These are phyloP conservation scores for Marasmarcha lunaedactyla DNA, from an alignment of 2,888 invertebrate species.

Conservation along the genomic window DNA sequence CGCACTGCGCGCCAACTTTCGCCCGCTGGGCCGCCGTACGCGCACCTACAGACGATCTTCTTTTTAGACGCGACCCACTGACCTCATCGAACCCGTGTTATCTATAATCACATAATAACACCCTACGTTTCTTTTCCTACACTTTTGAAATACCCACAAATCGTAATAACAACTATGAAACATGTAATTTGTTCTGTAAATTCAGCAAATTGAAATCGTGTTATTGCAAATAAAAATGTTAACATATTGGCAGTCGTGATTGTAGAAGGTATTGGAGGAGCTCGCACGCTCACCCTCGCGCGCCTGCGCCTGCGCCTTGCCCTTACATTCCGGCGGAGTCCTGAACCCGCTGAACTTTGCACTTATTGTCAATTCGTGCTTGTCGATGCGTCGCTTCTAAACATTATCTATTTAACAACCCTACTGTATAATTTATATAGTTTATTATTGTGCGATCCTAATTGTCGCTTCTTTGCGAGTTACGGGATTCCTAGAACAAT, in stretches of 20 bases:
- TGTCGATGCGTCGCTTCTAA: conserved; percentile 48
- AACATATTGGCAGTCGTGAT: conserved; percentile 52
- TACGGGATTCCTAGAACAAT: background rate
- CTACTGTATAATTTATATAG: background rate
- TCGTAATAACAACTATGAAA: background rate
- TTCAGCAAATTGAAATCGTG: background rate
- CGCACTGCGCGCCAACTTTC: conserved; percentile 33
- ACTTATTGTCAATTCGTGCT: conserved; percentile 68
- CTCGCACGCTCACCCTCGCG: conserved; percentile 24
- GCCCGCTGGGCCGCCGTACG: conserved; percentile 19
- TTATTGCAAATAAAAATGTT: background rate
- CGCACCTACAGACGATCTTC: conserved; percentile 33
- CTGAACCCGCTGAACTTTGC: conserved; percentile 67
- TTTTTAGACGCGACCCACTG: conserved; percentile 30
- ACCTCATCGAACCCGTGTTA: conserved; percentile 22
- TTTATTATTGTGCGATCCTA: conserved; percentile 17
- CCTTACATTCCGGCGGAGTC: conserved; percentile 60
- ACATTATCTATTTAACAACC: conserved; percentile 26
- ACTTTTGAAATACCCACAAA: background rate
- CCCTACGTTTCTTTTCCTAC: background rate
- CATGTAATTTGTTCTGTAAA: conserved; percentile 20
- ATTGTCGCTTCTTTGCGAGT: conserved; percentile 1
- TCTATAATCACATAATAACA: conserved; percentile 1
- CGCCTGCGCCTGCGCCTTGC: conserved; percentile 42
- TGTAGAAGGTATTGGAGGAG: conserved; percentile 31